Base-by-base conservation (phyloP, 2,797 vertebrate species). In the Gastrophryne carolinensis region DNA sequence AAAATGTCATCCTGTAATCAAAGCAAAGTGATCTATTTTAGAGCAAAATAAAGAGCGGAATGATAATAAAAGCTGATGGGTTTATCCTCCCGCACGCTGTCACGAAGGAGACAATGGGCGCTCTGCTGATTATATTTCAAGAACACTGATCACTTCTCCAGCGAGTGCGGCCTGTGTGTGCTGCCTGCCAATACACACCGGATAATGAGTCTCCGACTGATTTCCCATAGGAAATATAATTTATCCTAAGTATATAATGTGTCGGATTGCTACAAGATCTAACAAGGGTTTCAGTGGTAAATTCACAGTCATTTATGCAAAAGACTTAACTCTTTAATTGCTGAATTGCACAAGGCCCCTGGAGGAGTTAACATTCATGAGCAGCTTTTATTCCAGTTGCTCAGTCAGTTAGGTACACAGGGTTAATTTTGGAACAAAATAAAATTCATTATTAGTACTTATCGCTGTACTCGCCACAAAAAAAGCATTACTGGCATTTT, bases 241-340 rank as follows among this genome's bases (percentile, higher is more conserved):
- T 78, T 78, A 78, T 78, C 68, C 75, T 82, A 24, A 84, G 57
- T 73, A 83, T 77, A 66, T 66, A 75, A 66, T 41, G 3, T 4
- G 64, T 0, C 1, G 64, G 81, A 65, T 10, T 53, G 80, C 83
- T 76, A 26, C 68, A 79, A 84, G 58, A 80, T 76, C 81, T 37
- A 27, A 79, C 79, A 78, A 78, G 73, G 81, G 74, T 77, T 49
- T 62, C 76, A 61, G 35, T 17, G 80, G 73, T 80, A 88, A 87
- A 90, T 88, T 85, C 82, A 83, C 68, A 63, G 72, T 79, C 82
- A 86, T 23, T 78, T 73, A 75, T 58, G 13, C 35, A 83, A 83
- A 86, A 57, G 11, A 60, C 32, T 78, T 78, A 72, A 78, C 75
- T 27, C 52, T 39, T 66, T 65, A 29, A 37, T 3, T 17, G 19